Base-by-base conservation (phyloP, 2,888 invertebrate species). In the Pandemis corylana region DNA sequence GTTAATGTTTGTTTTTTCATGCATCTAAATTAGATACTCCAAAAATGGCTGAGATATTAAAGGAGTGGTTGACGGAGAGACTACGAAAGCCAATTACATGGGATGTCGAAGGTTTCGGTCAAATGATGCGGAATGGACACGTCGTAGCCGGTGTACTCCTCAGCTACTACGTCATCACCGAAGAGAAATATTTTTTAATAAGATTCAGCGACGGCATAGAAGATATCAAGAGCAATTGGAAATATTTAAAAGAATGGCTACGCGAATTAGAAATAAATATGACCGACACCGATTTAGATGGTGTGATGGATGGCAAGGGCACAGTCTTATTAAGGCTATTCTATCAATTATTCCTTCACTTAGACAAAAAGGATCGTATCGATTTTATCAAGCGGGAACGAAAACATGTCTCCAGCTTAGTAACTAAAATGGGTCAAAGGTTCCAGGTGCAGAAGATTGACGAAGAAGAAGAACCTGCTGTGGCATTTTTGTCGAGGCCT, bases 301-400 rank as follows among this genome's bases (percentile, higher is more conserved):
- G 91, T 70, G 90, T 96, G 15, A 94, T 94, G 76, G 88, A 90
- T 71, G 95, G 95, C 0, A 92, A 89, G 75, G 95, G 95, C 5
- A 91, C 94, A 9, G 85, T 95, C 0, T 87, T 95, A 7, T 86
- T 96, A 5, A 92, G 95, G 46, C 81, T 96, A 1, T 95, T 96
- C 83, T 96, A 96, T 85, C 95, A 95, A 84, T 85, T 96, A 5
- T 96, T 95, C 82, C 87, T 96, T 9, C 92, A 93, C 77, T 87
- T 96, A 67, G 95, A 96, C 78, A 95, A 95, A 82, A 95, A 94
- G 83, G 95, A 95, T 80, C 91, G 94, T 64, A 89, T 95, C 13
- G 89, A 95, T 80, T 96, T 95, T 79, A 93, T 95, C 42, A 93
- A 95, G 77, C 84, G 89, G 72, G 95, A 95, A 80, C 84, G 89